phyloP scores from a whole-genome alignment of 1,140 invertebrate genomes.

The Musca vetustissima region DNA sequence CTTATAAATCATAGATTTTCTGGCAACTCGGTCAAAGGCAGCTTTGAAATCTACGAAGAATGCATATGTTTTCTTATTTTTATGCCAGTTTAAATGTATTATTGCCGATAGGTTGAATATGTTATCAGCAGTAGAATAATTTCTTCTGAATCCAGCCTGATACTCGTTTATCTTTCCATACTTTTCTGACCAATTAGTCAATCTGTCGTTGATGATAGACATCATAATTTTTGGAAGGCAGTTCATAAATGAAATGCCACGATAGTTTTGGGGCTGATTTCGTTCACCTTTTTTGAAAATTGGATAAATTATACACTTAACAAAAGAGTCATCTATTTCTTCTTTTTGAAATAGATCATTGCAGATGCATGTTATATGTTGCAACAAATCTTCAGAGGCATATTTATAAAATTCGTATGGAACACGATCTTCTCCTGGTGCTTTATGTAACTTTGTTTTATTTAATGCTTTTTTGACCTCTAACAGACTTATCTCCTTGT shows the following conservation, averaged over 20 bases:
- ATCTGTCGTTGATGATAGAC: too few species aligned
- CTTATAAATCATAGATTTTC: background rate
- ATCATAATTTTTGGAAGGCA: background rate
- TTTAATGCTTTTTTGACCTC: too few species aligned
- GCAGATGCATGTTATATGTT: too few species aligned
- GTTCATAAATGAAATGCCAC: background rate
- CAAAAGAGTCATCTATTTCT: background rate
- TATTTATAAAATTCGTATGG: too few species aligned
- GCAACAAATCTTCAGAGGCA: too few species aligned
- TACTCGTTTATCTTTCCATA: background rate
- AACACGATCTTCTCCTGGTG: too few species aligned
- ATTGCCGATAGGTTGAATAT: background rate
- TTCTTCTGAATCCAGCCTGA: background rate
- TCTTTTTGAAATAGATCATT: too few species aligned
- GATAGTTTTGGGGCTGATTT: background rate
- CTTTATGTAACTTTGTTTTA: too few species aligned
- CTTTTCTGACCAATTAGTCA: background rate
- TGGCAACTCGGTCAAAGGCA: background rate
- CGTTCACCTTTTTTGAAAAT: background rate
- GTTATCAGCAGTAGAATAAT: too few species aligned
- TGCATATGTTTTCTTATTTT: background rate
- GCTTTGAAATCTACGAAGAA: constrained; percentile 3
- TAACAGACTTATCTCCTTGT: too few species aligned
- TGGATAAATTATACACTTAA: background rate
- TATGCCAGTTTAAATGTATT: background rate